These are phyloP conservation scores for Cerceris rybyensis DNA, from an alignment of 2,888 invertebrate species.

Conservation along the genomic window DNA sequence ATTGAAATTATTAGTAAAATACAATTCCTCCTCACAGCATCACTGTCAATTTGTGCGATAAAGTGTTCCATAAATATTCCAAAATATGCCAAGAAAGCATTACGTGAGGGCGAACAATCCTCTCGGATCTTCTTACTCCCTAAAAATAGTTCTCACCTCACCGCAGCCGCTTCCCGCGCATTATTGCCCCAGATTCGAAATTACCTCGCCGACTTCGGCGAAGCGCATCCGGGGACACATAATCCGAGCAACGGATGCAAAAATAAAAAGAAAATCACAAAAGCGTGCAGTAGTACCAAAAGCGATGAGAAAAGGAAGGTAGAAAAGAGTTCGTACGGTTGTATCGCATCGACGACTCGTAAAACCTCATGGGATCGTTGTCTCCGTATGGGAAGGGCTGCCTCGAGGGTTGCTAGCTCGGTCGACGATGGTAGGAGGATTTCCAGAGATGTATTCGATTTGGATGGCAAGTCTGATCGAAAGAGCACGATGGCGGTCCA, in stretches of 20 bases:
- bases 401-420: constrained; percentile 13
- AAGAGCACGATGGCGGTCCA: constrained; percentile 43
- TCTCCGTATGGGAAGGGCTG: constrained; percentile 23
- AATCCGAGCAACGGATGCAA: constrained; percentile 22
- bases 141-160: not conserved
- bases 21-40: no score
- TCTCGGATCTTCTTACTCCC: not conserved
- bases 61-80: no score
- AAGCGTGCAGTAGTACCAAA: not conserved
- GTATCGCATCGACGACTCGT: constrained; percentile 49
- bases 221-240: constrained; percentile 9
- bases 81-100: not conserved
- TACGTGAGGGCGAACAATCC: not conserved
- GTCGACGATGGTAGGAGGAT: constrained; percentile 10
- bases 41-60: no score
- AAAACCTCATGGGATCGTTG: constrained; percentile 51
- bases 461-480: constrained; percentile 47
- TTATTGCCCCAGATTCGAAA: not conserved
- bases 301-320: not conserved
- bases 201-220: not conserved
- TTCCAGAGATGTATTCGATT: constrained; percentile 43
- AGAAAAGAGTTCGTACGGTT: not conserved
- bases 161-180: not conserved
- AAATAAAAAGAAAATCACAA: not conserved
- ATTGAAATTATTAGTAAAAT: no score